Evolutionary conservation across 2,113 vertebrate species (phyloP).

Genomic region (Cololabis saira): DNA sequence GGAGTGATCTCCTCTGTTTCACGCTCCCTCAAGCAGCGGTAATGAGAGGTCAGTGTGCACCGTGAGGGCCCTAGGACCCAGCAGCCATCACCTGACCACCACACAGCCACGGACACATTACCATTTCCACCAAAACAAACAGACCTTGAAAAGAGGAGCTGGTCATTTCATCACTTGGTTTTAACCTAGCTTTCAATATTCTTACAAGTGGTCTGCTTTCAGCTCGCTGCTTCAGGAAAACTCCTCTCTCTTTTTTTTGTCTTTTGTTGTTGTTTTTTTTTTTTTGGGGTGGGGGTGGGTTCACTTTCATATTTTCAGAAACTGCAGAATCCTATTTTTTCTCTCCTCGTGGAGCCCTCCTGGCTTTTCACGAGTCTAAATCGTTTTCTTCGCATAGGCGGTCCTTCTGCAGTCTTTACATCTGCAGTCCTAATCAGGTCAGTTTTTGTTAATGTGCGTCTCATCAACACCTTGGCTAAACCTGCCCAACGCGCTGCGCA

Average conservation of each 20-base stretch:
- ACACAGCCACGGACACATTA: slow-evolving; percentile 58
- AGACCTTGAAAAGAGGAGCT: slow-evolving; percentile 54
- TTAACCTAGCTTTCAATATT: slow-evolving; percentile 67
- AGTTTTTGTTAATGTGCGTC: slow-evolving; percentile 11
- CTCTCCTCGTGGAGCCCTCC: slow-evolving; percentile 52
- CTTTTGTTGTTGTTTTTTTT: slow-evolving; percentile 29
- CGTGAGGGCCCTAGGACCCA: slow-evolving; percentile 53
- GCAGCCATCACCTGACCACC: slow-evolving; percentile 43
- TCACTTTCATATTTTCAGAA: slow-evolving; percentile 71
- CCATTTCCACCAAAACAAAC: slow-evolving; percentile 69
- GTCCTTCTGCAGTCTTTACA: slow-evolving; percentile 33
- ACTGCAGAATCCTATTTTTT: slow-evolving; percentile 58
- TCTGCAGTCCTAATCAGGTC: slow-evolving; percentile 29
- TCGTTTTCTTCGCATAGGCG: slow-evolving; percentile 41
- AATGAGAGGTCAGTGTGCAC: slow-evolving; percentile 81
- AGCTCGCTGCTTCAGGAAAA: slow-evolving; percentile 49
- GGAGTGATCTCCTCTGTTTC: slow-evolving; percentile 75
- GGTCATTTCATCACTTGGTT: slow-evolving; percentile 59
- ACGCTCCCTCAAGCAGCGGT: slow-evolving; percentile 79
- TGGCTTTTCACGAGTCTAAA: slow-evolving; percentile 29
- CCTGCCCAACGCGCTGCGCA: slow-evolving; percentile 41
- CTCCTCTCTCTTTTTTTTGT: slow-evolving; percentile 49
- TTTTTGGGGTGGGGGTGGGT: slow-evolving; percentile 27
- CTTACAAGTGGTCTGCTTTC: slow-evolving; percentile 71
- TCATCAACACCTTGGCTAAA: slow-evolving; percentile 47